A percentile compares a stretch with the other conserved stretches of the same genome.
Evolutionary conservation across 2,113 vertebrate genomes (phyloP).

Genomic region (Cyphomyrus discorhynchus): DNA sequence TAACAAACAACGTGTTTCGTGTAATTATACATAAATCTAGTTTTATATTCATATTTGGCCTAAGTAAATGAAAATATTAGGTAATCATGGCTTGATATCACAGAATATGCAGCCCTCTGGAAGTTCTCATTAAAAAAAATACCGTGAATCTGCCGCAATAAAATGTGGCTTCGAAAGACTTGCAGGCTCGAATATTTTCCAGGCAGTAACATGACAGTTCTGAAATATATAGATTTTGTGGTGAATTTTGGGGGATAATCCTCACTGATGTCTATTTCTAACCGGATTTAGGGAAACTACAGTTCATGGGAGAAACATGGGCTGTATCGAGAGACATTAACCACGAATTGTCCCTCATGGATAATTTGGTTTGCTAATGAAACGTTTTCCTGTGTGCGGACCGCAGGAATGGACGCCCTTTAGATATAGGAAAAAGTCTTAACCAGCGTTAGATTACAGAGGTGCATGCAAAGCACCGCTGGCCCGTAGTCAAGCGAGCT

Average conservation of each 20-base stretch:
- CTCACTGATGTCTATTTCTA: background rate
- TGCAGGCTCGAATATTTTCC: background rate
- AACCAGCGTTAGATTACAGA: conserved; percentile 6
- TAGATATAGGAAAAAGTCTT: conserved; percentile 2
- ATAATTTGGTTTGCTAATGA: conserved; percentile 15
- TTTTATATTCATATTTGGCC: background rate
- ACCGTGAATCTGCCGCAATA: background rate
- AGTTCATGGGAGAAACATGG: conserved; percentile 3
- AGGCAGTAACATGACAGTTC: conserved; percentile 1
- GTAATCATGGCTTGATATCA: background rate
- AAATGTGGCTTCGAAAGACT: background rate
- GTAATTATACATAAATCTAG: background rate
- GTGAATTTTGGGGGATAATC: background rate
- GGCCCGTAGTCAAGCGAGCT: background rate
- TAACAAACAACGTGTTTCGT: background rate
- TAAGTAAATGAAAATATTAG: background rate
- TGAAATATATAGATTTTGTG: conserved; percentile 8
- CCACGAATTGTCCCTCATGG: conserved; percentile 16
- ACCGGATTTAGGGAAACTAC: background rate
- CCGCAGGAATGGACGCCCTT: conserved; percentile 6
- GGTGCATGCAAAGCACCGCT: background rate
- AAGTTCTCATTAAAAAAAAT: background rate
- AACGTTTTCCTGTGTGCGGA: conserved; percentile 6
- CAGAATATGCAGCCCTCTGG: background rate
- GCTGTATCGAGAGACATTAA: conserved; percentile 1